Evolutionary conservation across 2,797 vertebrate genomes (phyloP), one percentile per base, ranked within the genome.

Genomic region (Platalea minor): DNA sequence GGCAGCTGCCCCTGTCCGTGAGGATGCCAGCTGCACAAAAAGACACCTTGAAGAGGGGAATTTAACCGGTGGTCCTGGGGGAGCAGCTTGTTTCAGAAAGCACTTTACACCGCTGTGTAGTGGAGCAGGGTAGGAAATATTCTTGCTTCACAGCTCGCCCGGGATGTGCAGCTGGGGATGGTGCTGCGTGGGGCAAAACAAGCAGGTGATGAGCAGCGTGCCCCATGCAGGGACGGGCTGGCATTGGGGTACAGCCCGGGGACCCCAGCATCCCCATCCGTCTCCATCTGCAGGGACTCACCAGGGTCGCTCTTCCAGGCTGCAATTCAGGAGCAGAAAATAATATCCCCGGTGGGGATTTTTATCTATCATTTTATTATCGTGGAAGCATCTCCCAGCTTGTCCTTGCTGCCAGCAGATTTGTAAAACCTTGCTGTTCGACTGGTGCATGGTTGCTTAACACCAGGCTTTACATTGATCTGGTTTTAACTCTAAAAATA

Each of bases 291-390:
- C 35, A n/a, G n/a, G 17, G 41, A 6, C 26, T 83, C 35, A 4
- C 48, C 12, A 2, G 9, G 15, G 37, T 28, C 29, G 14, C 9
- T 79, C 48, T 56, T 69, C 57, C 9, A 63, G 61, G 37, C 28
- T 69, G 48, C 56, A 35, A 3, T 51, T 80, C 33, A 21, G 63
- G n/a, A 79, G 29, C n/a, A 41, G 13, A 70, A 69, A 85, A 35
- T 41, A 53, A 51, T 45, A 57, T 51, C 28, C 50, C 43, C 0
- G 1, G 9, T 1, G 1, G n/a, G 5, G 29, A 20, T 13, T 61
- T 39, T 51, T 39, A 43, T 48, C 63, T 56, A 28, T 20, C 5
- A 10, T 20, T 79, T 69, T 69, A 5, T 80, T 63, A 17, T 41
- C 3, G 0, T 35, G 50, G 17, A 54, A 59, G 68, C 31, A 31